Base-by-base conservation (phyloP, 2,888 invertebrate species). In the Mimumesa dahlbomi region DNA sequence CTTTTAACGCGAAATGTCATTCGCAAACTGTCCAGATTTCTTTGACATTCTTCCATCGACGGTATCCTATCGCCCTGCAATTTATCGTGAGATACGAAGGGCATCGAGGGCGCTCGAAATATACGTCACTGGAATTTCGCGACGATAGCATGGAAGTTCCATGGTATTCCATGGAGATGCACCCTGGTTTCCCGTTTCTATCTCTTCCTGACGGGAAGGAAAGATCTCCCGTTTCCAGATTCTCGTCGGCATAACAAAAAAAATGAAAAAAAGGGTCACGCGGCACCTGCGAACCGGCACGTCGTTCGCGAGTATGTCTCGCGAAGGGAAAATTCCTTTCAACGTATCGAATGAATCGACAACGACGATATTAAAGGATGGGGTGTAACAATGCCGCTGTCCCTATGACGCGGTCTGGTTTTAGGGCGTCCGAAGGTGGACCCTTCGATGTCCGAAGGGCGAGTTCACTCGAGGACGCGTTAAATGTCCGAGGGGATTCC, bases 341-440 rank as follows among this genome's bases (percentile, higher is more conserved):
- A 82, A 63, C 70, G 62, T 73, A 57, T 75, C 79, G 82, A 84
- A 83, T 81, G 84, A 84, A 82, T 82, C 83, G 79, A 76, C 80
- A 73, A 77, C 77, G 79, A 73, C 74, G 79, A 82, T 77, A 75
- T 73, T 73, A 77, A 59, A 76, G 79, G 76, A 59, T 73, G 56
- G 68, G 56, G 42, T 53, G 71, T 75, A 79, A 81, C 77, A 80
- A 83, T 78, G 67, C 70, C 43, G 22, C 18, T 29, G 9, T 38
- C 36, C 36, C 43, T 54, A 54, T 59, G 42, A 59, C 16, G 36
- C 57, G 46, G 53, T 66, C 58, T 70, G 54, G 56, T 73, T 73
- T 66, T 63, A 31, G 73, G 54, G 48, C 34, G 45, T 13, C 34
- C n/a, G 31, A 56, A 49, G 49, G 31, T 59, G 50, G 25, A 22